Percentiles rank a stretch among this genome's conserved stretches.
phyloP scores from a whole-genome alignment of 2,113 vertebrate species.

The Mirza zaza region DNA sequence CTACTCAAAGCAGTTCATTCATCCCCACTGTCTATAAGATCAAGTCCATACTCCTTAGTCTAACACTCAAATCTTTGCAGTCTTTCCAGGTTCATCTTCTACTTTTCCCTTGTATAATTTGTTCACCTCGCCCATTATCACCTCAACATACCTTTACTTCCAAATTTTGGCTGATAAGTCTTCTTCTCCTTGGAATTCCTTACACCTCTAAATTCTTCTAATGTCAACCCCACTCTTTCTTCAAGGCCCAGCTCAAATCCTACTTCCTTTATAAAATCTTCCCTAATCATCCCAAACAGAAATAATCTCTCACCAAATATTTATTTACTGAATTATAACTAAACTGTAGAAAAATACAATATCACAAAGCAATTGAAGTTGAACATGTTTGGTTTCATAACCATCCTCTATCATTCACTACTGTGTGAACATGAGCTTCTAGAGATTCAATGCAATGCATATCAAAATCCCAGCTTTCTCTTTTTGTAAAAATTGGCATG shows the following conservation, averaged over 20 bases:
- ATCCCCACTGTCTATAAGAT: not conserved
- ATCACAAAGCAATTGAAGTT: not conserved
- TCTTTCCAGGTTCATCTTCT: not conserved
- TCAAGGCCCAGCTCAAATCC: not conserved
- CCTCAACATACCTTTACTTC: not conserved
- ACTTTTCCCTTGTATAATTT: not conserved
- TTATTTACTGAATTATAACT: not conserved
- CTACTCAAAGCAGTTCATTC: not conserved
- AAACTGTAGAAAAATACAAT: not conserved
- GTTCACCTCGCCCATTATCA: not conserved
- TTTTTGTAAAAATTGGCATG: not conserved
- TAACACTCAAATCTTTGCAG: not conserved
- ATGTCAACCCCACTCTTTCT: not conserved
- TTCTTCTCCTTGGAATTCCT: not conserved
- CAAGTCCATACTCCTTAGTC: not conserved
- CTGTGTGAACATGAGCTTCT: not conserved
- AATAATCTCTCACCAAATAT: conserved; percentile 5
- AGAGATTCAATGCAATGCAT: not conserved
- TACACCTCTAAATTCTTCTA: not conserved
- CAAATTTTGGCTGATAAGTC: not conserved
- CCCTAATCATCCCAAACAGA: not conserved
- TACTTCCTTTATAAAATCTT: conserved; percentile 10
- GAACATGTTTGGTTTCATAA: not conserved
- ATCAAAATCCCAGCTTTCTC: not conserved
- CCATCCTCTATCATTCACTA: not conserved